A percentile compares a stretch with the other conserved stretches of the same genome.
Evolutionary conservation across 2,888 invertebrate species (phyloP).

Genomic region (Lasioglossum morio): DNA sequence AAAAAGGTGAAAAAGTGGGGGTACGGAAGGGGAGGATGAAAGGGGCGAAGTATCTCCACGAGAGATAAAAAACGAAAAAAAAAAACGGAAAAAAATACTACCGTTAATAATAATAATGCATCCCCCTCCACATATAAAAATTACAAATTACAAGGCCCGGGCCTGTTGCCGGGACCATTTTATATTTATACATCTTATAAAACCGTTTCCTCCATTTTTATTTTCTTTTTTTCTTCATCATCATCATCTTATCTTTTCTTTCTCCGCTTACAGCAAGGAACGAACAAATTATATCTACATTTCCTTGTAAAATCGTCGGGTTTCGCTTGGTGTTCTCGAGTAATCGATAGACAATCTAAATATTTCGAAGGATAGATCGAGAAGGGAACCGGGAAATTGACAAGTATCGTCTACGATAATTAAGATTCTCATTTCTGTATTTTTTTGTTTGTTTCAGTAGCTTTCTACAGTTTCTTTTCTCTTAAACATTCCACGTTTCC

Average conservation of each 20-base stretch:
- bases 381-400: conserved; percentile 35
- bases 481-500: conserved; percentile 16
- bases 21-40: neutral
- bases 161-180: conserved; percentile 16
- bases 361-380: neutral
- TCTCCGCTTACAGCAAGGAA: conserved; percentile 33
- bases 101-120: conserved; percentile 41
- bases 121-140: conserved; percentile 71
- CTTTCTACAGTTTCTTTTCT: neutral
- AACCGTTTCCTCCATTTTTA: conserved; percentile 23
- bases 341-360: conserved; percentile 24
- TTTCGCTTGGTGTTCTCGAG: conserved; percentile 39
- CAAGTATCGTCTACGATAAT: conserved; percentile 35
- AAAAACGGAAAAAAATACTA: conserved; percentile 32
- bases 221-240: neutral
- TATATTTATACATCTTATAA: conserved; percentile 55
- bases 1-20: conserved; percentile 2
- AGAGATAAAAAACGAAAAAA: conserved; percentile 45
- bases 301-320: conserved; percentile 39
- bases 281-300: conserved; percentile 53
- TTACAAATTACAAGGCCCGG: conserved; percentile 64
- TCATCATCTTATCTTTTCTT: neutral
- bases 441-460: neutral
- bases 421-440: neutral
- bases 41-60: conserved; percentile 7